phyloP scores from a whole-genome alignment of 92 coral and sea anemone genomes.

The Heteractis magnifica region DNA sequence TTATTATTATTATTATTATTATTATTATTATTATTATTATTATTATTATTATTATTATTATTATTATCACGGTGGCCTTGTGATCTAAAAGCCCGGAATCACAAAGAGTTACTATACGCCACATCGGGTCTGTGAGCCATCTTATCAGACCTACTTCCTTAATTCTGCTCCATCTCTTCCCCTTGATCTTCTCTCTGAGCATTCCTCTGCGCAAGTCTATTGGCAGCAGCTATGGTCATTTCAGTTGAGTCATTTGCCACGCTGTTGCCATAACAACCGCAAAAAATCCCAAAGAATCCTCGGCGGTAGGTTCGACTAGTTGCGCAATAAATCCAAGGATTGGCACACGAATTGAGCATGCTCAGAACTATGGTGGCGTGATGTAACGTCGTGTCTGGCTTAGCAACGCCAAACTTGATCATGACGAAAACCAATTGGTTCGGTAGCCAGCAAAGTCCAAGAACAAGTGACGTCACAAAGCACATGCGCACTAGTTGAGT shows the following conservation, averaged over 20 bases:
- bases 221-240: constrained; percentile 5
- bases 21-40: too few species aligned
- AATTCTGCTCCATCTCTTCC: background rate
- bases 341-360: constrained; percentile 61
- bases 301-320: constrained; percentile 55
- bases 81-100: background rate
- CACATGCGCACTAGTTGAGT: constrained; percentile 61
- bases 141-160: background rate
- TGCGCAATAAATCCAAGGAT: constrained; percentile 73
- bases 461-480: constrained; percentile 51
- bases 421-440: constrained; percentile 64
- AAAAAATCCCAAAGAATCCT: constrained; percentile 20
- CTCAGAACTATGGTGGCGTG: constrained; percentile 58
- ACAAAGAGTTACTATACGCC: background rate
- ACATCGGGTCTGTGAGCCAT: background rate
- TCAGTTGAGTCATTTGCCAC: background rate
- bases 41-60: too few species aligned
- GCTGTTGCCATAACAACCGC: background rate
- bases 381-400: constrained; percentile 51
- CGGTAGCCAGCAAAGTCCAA: constrained; percentile 74
- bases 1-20: too few species aligned
- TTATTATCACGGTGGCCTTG: too few species aligned
- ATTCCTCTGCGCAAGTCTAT: background rate
- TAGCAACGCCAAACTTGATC: constrained; percentile 59
- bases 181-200: background rate